Evolutionary conservation across 1,140 invertebrate species (phyloP), one percentile per base, ranked within the genome.

Genomic region (Leptinotarsa lineolata): DNA sequence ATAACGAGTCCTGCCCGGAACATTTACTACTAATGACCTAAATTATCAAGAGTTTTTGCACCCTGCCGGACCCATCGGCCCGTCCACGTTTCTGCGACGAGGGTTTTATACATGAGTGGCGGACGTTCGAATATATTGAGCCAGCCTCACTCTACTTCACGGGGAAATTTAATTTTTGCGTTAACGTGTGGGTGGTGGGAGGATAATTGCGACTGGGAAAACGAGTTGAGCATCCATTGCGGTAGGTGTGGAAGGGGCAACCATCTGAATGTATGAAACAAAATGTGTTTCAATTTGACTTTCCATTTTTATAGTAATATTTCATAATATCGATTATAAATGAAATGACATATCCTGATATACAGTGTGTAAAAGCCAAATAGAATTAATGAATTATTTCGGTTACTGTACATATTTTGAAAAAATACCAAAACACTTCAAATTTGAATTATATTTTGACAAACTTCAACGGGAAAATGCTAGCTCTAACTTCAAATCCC

Each of bases 1-100:
- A 68, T 68, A 68, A 68, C 67, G 67, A 58, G n/a, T 45, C 18
- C 67, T 68, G 67, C n/a, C 67, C 67, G 20, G 67, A 68, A 68
- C 67, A 68, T 54, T 68, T 68, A 68, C 67, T 54, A 39, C 44
- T 68, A 68, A 68, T 68, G 67, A 58, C 67, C 20, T 15, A 18
- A 68, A 68, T 68, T 68, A 68, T 68, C 67, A 45, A 15, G 48
- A n/a, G n/a, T 68, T 68, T 68, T 68, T 48, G 44, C 67, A 63
- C 67, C 13, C 46, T 68, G 67, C 44, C 67, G 67, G 44, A 22
- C 44, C 46, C 48, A 54, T 54, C n/a, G 48, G 48, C 48, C 13
- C 46, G 54, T 68, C 67, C 48, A 58, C 44, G 45, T 68, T 46
- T 21, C 30, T 39, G 30, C n/a, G 48, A 68, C 45, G 46, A 68